Base-by-base conservation (phyloP, 1,140 invertebrate genomes). In the Bombus pyrosoma region DNA sequence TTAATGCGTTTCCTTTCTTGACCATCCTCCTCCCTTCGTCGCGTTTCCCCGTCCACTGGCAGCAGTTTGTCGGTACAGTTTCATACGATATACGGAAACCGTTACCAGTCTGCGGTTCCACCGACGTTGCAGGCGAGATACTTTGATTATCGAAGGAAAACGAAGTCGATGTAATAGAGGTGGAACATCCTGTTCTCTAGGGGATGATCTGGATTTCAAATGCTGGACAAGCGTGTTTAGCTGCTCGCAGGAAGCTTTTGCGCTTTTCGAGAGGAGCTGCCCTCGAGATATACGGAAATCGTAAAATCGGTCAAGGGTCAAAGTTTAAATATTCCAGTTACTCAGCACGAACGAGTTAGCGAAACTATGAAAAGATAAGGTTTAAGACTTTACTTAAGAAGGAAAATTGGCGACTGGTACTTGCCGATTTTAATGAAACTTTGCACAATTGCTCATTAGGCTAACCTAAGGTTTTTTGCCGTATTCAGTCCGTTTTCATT, bases 101-200 rank as follows among this genome's bases (percentile, higher is more conserved):
- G 37, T 73, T 10, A 47, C 41, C 32, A 37, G 32, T 69, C 32
- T n/a, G 64, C 34, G 78, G 64, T 80, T 41, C 8, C 15, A n/a
- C 25, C 6, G 41, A n/a, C n/a, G n/a, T 12, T 6, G 32, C 12
- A 41, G 32, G 25, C 66, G 32, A 69, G 43, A 47, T 80, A 80
- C 62, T 80, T 69, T 80, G 78, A 80, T 80, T 80, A 80, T 80
- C 64, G 43, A 80, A 80, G 78, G 78, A 39, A 47, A 79, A 79
- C 77, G 78, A 80, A 80, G 28, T 12, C 28, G 57, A 37, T 41
- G 57, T 64, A 78, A 62, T 32, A 78, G 59, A 78, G 37, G n/a
- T 25, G 37, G 59, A 64, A 57, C 18, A 43, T 64, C 75, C 39
- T 64, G 57, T 64, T 64, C 75, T 18, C 34, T 41, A 15, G n/a